phyloP scores from a whole-genome alignment of 1,140 invertebrate genomes.

The Parasteatoda tepidariorum region DNA sequence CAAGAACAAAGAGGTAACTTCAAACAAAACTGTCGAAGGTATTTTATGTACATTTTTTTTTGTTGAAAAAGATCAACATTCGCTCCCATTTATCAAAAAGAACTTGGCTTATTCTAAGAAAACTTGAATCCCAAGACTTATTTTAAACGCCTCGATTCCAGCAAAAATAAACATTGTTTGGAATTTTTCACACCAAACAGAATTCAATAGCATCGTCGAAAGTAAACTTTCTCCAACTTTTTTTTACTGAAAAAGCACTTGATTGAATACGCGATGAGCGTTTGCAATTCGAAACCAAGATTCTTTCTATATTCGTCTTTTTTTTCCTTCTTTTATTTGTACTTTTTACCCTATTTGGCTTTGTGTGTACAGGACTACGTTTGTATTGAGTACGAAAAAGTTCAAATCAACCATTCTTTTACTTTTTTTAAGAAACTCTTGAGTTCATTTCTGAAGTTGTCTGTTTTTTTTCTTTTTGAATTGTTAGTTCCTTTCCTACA shows the following conservation, averaged over 20 bases:
- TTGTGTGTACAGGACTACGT: conserved; percentile 4
- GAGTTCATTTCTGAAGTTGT: background rate
- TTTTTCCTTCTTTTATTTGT: conserved; percentile 16
- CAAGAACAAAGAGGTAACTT: too few relatives aligned
- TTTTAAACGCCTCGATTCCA: background rate
- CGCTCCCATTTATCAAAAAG: too few relatives aligned
- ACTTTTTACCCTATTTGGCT: background rate
- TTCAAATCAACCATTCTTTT: conserved; percentile 38
- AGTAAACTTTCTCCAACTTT: conserved; percentile 11
- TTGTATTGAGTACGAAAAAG: conserved; percentile 3
- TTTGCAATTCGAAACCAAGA: conserved; percentile 43
- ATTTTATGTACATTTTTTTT: too few relatives aligned
- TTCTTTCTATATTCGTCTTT: background rate
- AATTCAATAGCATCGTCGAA: conserved; percentile 15
- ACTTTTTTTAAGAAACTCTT: conserved; percentile 8
- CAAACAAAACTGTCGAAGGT: too few relatives aligned
- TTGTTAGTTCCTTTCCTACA: too few relatives aligned
- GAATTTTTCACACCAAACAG: background rate
- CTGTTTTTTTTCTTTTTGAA: too few relatives aligned
- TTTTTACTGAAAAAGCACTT: too few relatives aligned
- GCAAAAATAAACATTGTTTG: conserved; percentile 12
- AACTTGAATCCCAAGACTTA: too few relatives aligned
- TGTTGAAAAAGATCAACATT: too few relatives aligned
- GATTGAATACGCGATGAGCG: conserved; percentile 48
- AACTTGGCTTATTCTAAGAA: too few relatives aligned